phyloP scores from a whole-genome alignment of 2,888 invertebrate species.

The Phengaris alcon region DNA sequence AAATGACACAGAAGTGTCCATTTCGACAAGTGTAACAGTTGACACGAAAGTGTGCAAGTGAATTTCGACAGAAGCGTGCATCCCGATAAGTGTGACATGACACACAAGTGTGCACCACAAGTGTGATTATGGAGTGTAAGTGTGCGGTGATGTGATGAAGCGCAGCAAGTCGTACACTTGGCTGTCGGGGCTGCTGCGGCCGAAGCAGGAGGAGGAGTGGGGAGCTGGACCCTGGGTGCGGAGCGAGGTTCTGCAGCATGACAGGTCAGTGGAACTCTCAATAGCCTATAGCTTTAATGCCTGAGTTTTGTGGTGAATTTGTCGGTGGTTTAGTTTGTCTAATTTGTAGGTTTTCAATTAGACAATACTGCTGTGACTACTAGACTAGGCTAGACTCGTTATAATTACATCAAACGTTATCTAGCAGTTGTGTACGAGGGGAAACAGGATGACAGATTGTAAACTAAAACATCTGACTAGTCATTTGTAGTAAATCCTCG shows the following conservation, averaged over 20 bases:
- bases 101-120: constrained; percentile 7
- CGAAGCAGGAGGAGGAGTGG: constrained; percentile 61
- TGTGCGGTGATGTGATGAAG: constrained; percentile 53
- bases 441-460: no score
- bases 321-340: no score
- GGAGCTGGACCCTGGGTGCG: constrained; percentile 66
- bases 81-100: not conserved
- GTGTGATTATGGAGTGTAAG: constrained; percentile 29
- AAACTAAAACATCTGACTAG: no score
- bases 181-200: constrained; percentile 69
- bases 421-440: no score
- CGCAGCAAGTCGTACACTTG: constrained; percentile 74
- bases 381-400: no score
- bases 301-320: no score
- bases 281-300: not conserved
- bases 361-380: no score
- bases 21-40: not conserved
- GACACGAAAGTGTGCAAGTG: not conserved
- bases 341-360: no score
- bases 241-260: constrained; percentile 58
- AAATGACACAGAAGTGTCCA: not conserved
- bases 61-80: no score
- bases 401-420: no score
- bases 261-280: constrained; percentile 57
- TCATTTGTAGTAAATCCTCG: no score